Conservation (phyloP, 2,888 invertebrate genomes). For the Folsomia candida region DNA sequence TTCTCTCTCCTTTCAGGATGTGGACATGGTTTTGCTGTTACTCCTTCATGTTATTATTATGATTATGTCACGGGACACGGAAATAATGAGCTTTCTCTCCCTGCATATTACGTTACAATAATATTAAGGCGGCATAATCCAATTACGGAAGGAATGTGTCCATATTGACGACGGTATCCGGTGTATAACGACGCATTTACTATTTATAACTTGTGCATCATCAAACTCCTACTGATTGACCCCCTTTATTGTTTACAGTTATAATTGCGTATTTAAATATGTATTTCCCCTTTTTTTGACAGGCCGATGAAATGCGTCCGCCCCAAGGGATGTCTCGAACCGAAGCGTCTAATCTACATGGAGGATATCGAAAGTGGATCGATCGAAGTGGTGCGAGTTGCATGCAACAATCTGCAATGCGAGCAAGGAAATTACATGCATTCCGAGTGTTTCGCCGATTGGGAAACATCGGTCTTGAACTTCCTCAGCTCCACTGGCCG, state of each 20-base stretch:
- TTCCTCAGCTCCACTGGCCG: slow-evolving; percentile 87
- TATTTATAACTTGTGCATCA: no score
- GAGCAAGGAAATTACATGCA: slow-evolving; percentile 89
- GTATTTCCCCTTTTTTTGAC: background rate
- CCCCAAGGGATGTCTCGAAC: slow-evolving; percentile 55
- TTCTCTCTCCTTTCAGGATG: background rate
- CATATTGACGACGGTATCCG: no score
- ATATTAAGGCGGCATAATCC: no score
- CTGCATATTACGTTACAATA: no score
- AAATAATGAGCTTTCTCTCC: no score
- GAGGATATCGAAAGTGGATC: slow-evolving; percentile 61
- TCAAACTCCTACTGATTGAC: no score
- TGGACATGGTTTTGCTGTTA: background rate
- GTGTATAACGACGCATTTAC: no score
- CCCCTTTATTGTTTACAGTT: no score
- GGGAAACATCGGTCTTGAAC: slow-evolving; percentile 85
- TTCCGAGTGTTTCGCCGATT: slow-evolving; percentile 88
- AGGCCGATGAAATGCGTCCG: slow-evolving; percentile 51
- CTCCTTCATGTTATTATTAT: background rate
- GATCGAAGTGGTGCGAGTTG: slow-evolving; percentile 79
- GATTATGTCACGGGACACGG: background rate
- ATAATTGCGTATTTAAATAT: background rate
- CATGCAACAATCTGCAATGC: slow-evolving; percentile 93
- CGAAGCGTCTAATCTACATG: slow-evolving; percentile 60
- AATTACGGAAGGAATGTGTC: no score